Base-by-base conservation (phyloP, 2,888 invertebrate species). In the Lasioglossum vierecki region DNA sequence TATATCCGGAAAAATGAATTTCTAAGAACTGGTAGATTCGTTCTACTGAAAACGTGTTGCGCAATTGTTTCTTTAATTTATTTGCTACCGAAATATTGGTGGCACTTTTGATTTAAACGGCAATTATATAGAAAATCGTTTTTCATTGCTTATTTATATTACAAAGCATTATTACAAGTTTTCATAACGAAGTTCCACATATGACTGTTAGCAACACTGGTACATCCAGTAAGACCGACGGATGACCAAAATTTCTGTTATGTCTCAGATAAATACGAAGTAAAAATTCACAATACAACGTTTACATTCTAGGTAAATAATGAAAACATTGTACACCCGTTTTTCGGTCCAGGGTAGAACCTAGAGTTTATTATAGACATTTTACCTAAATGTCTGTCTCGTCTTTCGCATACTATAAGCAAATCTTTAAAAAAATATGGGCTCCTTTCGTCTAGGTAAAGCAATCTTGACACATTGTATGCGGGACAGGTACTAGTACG, bases 401-500 rank as follows among this genome's bases (percentile, higher is more conserved):
- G 1, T n/a, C 9, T 11, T 57, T 57, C 9, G 57, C n/a, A n/a
- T 57, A n/a, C 9, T n/a, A 9, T 57, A n/a, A 8, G 9, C 57
- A 57, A 57, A 11, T 11, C n/a, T 57, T 57, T n/a, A 53, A 53
- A 9, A 9, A n/a, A n/a, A n/a, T 53, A 0, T 9, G 35, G 35
- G 22, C n/a, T 57, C 4, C 57, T n/a, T n/a, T 57, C 57, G 2
- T 57, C 57, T 57, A 57, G n/a, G 57, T 57, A n/a, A 57, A 57
- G 57, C n/a, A 57, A 57, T n/a, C 3, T 57, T 57, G 57, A 57
- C 57, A 57, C 57, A 57, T 57, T 15, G 26, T 44, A 44, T 71
- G 71, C n/a, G n/a, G 57, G 57, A n/a, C 57, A 81, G 63, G 49
- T 76, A 57, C 9, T 57, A n/a, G 57, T 82, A n/a, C 4, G 13